Percentiles rank a stretch among this genome's conserved stretches.
Evolutionary conservation across 1,140 invertebrate species (phyloP).

Genomic region (Heliothis virescens): DNA sequence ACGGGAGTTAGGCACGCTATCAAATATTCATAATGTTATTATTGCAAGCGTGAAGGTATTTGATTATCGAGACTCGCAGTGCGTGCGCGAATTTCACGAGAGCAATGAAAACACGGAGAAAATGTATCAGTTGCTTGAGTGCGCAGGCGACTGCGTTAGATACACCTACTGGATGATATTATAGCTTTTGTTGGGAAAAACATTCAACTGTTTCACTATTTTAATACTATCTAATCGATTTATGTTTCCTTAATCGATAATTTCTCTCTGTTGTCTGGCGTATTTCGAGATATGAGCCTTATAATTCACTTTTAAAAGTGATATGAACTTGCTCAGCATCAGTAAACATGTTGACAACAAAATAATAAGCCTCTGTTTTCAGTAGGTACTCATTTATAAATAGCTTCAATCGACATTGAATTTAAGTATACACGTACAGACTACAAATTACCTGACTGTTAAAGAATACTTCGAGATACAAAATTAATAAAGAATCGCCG

Average conservation of each 20-base stretch:
- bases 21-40: constrained; percentile 70
- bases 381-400: not conserved
- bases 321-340: no score
- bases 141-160: constrained; percentile 54
- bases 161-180: not conserved
- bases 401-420: not conserved
- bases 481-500: not conserved
- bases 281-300: no score
- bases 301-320: no score
- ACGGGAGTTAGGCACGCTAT: constrained; percentile 50
- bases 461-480: not conserved
- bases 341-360: no score
- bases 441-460: not conserved
- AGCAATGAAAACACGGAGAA: constrained; percentile 81
- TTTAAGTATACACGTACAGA: not conserved
- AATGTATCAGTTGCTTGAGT: constrained; percentile 74
- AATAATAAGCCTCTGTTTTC: not conserved
- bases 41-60: constrained; percentile 80
- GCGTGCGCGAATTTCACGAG: constrained; percentile 80
- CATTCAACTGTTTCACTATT: not conserved
- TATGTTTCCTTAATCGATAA: no score
- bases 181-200: not conserved
- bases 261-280: no score
- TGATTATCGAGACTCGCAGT: constrained; percentile 70
- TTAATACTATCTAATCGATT: no score